These are phyloP conservation scores for Cercopithecus petaurista DNA, from an alignment of 2,797 vertebrate genomes.

Conservation along the genomic window DNA sequence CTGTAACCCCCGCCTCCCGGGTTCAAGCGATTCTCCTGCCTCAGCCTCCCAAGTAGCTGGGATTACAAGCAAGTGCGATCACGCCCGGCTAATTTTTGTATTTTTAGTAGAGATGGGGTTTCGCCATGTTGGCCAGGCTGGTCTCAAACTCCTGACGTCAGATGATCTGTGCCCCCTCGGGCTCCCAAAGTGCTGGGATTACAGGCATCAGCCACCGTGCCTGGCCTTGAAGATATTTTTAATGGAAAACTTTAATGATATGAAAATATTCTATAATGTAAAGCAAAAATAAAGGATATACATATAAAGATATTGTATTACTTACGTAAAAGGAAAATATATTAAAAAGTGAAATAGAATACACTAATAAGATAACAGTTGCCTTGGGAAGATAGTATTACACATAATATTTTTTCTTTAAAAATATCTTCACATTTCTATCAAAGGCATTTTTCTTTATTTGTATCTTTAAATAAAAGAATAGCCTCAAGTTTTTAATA, in stretches of 20 bases:
- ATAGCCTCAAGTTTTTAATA: background rate
- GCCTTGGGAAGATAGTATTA: background rate
- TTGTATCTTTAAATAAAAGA: background rate
- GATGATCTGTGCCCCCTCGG: background rate
- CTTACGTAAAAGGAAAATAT: background rate
- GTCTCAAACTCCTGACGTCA: background rate
- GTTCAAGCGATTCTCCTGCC: background rate
- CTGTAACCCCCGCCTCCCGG: background rate
- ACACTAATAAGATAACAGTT: background rate
- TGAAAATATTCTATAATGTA: background rate
- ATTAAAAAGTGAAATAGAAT: conserved; percentile 12
- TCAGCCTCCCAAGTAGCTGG: background rate
- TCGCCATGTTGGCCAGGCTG: background rate
- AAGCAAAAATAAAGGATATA: background rate
- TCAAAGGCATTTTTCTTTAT: background rate
- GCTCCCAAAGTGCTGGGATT: background rate
- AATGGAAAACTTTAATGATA: background rate
- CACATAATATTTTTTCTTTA: background rate
- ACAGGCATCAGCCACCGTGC: background rate
- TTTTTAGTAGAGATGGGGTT: background rate
- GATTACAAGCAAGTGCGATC: background rate
- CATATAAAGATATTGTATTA: background rate
- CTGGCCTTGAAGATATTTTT: background rate
- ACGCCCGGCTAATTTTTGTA: background rate
- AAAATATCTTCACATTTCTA: background rate